Evolutionary conservation across 2,113 vertebrate genomes (phyloP), one percentile per base, ranked within the genome.

Genomic region (Oreochromis tanganicae): DNA sequence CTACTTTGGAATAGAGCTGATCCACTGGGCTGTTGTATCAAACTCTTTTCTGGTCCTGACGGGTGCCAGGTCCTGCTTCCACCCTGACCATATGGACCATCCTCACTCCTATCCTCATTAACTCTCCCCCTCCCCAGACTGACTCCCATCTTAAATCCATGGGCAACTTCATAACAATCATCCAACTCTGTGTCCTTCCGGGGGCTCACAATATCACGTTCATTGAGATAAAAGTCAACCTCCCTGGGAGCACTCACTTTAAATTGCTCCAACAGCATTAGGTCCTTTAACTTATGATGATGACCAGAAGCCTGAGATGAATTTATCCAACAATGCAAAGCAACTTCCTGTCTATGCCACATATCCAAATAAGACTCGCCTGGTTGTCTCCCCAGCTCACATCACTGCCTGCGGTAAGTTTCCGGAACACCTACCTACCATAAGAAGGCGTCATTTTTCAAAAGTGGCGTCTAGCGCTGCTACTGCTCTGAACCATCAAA

Each of bases 351-450:
- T 71, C 38, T 71, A 9, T 43, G 66, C 66, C 38, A 71, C 36
- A 5, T 41, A 24, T 43, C 12, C 17, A 71, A 16, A 16, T 16
- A 41, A 68, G 34, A 38, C 63, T 68, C 19, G 2, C 5, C 16
- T 14, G 13, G 7, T 10, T 71, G 36, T 43, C 13, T 46, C 66
- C 36, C 21, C 38, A 73, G 38, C 66, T 27, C 38, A 46, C 5
- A 3, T 46, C 21, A 2, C 66, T 73, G n/a, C 13, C 7, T 43
- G 12, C 0, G 0, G 66, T 71, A 71, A 24, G 38, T 71, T 71
- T 43, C 0, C 3, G 0, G 13, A 0, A 0, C 66, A 71, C 16
- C 66, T 73, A 17, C 38, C 66, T 73, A 17, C 38, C 66, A 10
- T 17, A 27, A 24, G 38, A 66, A 36, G 17, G 32, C 6, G 1